Base-by-base conservation (phyloP, 1,140 invertebrate species). In the Drosophila burlai region DNA sequence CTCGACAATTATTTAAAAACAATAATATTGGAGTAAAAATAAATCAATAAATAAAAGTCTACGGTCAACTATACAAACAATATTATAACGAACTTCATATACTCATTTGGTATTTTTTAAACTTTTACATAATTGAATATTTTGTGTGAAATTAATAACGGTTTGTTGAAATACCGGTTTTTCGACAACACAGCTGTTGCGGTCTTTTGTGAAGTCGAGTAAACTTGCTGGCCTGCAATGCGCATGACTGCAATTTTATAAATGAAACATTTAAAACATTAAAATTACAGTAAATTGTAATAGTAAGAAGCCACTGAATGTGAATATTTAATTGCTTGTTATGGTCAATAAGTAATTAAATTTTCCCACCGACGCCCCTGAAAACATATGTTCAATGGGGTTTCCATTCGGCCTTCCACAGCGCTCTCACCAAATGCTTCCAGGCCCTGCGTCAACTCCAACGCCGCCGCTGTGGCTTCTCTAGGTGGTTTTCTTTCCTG, bases 361-460 rank as follows among this genome's bases (percentile, higher is more conserved):
- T 18, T 34, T 57, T 26, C 34, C 36, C 45, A 58, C 31, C 74
- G 47, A 68, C 74, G 74, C 74, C 74, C 36, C 57, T 77, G 75
- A 18, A 10, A 79, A 80, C 76, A 79, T 73, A 80, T n/a, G n/a
- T n/a, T n/a, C n/a, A n/a, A n/a, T 65, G 63, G 13, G 62, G 62
- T 43, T 77, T 45, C n/a, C 46, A 55, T 42, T 82, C 24, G 40
- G 36, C 2, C n/a, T 69, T 49, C 52, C 66, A 59, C 9, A 6
- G 38, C 29, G 42, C 80, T 72, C 74, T 74, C 68, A 58, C 60
- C 29, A 34, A 57, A 31, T 72, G 68, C 52, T 87, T 87, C 84
- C 84, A 87, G 83, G 84, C 84, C 81, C 84, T 87, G 84, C 84
- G 84, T 89, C 84, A 87, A 87, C 84, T 87, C 84, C 84, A 87